Conservation (phyloP, 2,797 vertebrate genomes). For the Scarus forsteni region DNA sequence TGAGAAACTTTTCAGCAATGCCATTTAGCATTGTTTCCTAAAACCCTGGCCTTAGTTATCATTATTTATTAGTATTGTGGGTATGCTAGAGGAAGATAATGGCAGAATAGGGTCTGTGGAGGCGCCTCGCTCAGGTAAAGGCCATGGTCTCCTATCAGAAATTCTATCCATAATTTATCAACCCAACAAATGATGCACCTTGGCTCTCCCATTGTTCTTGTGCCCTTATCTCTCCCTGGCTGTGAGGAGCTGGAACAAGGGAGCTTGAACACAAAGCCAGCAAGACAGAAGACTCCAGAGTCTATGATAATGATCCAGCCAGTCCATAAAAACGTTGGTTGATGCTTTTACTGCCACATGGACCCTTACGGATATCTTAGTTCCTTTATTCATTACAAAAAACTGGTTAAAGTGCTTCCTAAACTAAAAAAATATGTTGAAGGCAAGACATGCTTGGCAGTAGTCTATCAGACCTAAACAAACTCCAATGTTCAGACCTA, state of each 20-base stretch:
- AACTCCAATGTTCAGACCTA: too few relatives aligned
- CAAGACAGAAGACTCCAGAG: slow-evolving; percentile 12
- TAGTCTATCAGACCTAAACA: too few relatives aligned
- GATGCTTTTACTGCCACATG: slow-evolving; percentile 4
- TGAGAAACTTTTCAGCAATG: neutral
- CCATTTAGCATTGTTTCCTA: neutral
- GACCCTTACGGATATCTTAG: slow-evolving; percentile 3
- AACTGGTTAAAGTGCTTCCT: neutral
- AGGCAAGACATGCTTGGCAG: too few relatives aligned
- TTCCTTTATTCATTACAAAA: slow-evolving; percentile 10
- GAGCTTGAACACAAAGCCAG: slow-evolving; percentile 34
- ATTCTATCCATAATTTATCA: slow-evolving; percentile 60
- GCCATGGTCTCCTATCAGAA: slow-evolving; percentile 49
- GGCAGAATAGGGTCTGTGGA: slow-evolving; percentile 16
- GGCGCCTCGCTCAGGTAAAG: slow-evolving; percentile 47
- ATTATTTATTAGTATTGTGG: slow-evolving; percentile 34
- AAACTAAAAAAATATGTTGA: neutral
- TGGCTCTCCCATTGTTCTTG: slow-evolving; percentile 55
- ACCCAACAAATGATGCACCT: slow-evolving; percentile 58
- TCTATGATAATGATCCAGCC: slow-evolving; percentile 35
- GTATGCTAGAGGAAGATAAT: slow-evolving; percentile 9
- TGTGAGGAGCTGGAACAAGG: slow-evolving; percentile 18
- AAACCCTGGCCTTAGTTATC: neutral
- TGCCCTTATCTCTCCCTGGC: slow-evolving; percentile 52
- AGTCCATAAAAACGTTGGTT: slow-evolving; percentile 18